phyloP scores from a whole-genome alignment of 37 sponge, comb jelly and placozoan species.

The Dysidea cf. avara region DNA sequence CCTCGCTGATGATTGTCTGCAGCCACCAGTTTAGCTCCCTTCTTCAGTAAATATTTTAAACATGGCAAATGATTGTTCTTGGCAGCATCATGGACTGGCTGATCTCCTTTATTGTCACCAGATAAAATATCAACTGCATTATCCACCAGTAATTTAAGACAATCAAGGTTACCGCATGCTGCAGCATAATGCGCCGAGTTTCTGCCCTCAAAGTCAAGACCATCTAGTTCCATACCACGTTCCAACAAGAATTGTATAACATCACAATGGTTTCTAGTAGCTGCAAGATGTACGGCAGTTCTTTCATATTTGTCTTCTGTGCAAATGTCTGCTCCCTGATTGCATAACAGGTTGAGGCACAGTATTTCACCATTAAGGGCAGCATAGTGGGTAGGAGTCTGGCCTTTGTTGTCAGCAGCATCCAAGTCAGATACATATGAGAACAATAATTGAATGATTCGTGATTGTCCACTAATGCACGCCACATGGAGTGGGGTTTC shows the following conservation, averaged over 20 bases:
- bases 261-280: slow-evolving; percentile 45
- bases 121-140: slow-evolving; percentile 43
- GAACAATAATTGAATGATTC: slow-evolving; percentile 39
- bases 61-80: slow-evolving; percentile 35
- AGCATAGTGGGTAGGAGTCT: slow-evolving; percentile 67
- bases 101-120: slow-evolving; percentile 52
- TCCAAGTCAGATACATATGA: slow-evolving; percentile 52
- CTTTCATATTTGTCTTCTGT: slow-evolving; percentile 57
- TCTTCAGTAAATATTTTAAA: slow-evolving; percentile 51
- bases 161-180: slow-evolving; percentile 37
- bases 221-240: slow-evolving; percentile 65
- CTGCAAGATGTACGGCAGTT: slow-evolving; percentile 70
- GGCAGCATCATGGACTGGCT: slow-evolving; percentile 70
- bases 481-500: slow-evolving; percentile 80
- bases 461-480: slow-evolving; percentile 60
- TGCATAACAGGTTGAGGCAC: slow-evolving; percentile 50
- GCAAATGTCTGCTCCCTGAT: slow-evolving; percentile 40
- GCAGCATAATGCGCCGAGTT: slow-evolving; percentile 78
- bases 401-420: slow-evolving; percentile 43
- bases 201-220: slow-evolving; percentile 56
- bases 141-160: slow-evolving; percentile 30
- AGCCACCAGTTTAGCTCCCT: slow-evolving; percentile 26
- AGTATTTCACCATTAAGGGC: slow-evolving; percentile 67
- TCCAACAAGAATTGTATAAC: slow-evolving; percentile 59
- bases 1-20: slow-evolving; percentile 40